phyloP scores from a whole-genome alignment of 2,888 invertebrate genomes.

The Phasia obesa region DNA sequence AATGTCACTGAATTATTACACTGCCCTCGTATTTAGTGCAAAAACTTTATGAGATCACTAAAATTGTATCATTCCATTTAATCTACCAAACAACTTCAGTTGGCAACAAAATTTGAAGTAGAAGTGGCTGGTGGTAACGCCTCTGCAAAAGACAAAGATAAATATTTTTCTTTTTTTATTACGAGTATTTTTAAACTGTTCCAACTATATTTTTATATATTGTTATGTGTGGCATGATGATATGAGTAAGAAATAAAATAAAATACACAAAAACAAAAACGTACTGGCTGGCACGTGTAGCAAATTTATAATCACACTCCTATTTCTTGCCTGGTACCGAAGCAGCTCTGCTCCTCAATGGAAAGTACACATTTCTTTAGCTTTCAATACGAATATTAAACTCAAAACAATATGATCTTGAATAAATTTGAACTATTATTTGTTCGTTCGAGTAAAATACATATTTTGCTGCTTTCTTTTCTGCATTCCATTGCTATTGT shows the following conservation, averaged over 20 bases:
- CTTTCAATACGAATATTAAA: constrained; percentile 27
- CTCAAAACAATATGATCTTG: constrained; percentile 27
- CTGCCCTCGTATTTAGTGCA: too few relatives aligned
- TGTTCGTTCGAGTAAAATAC: background rate
- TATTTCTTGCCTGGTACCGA: constrained; percentile 2
- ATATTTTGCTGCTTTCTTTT: constrained; percentile 63
- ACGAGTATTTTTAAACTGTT: constrained; percentile 23
- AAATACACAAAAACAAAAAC: too few relatives aligned
- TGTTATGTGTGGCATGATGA: constrained; percentile 41
- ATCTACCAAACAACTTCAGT: constrained; percentile 3
- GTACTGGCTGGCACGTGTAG: constrained; percentile 66
- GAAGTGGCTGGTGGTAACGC: too few relatives aligned
- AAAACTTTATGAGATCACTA: too few relatives aligned
- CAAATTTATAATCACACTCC: constrained; percentile 69
- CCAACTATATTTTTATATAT: constrained; percentile 27
- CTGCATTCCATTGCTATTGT: constrained; percentile 67
- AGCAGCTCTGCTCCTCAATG: constrained; percentile 24
- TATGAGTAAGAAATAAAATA: constrained; percentile 46
- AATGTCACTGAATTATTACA: too few relatives aligned
- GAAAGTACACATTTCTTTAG: constrained; percentile 9
- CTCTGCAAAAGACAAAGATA: constrained; percentile 55
- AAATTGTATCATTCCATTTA: background rate
- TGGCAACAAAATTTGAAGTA: constrained; percentile 33
- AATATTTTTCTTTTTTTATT: constrained; percentile 37
- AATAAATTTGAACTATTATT: constrained; percentile 29